phyloP scores from a whole-genome alignment of 2,888 invertebrate genomes.

The Synergus itoensis region DNA sequence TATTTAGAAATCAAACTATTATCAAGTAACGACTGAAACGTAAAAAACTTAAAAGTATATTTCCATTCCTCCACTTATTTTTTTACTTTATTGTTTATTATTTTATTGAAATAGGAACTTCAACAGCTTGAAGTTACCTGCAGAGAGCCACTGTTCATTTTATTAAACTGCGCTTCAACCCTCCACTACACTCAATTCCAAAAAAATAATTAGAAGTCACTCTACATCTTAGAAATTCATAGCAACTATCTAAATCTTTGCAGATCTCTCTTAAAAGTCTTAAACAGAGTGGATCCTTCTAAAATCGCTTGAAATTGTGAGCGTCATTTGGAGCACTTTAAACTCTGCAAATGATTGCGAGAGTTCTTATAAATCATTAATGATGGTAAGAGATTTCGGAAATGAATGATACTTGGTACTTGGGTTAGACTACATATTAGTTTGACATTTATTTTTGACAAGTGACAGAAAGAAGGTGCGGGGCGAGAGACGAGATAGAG shows the following conservation, averaged over 20 bases:
- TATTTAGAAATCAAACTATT: neutral
- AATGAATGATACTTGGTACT: neutral
- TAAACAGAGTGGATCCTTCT: neutral
- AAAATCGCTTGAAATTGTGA: neutral
- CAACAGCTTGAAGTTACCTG: neutral
- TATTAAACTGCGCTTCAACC: neutral
- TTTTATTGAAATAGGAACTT: neutral
- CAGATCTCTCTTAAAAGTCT: neutral
- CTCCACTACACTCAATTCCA: neutral
- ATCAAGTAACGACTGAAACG: neutral
- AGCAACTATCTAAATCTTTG: neutral
- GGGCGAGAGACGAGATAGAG: constrained; percentile 64
- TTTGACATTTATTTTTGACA: constrained; percentile 77
- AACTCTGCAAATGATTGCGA: neutral
- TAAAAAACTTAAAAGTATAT: neutral
- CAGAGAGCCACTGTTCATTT: neutral
- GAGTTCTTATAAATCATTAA: neutral
- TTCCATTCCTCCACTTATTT: neutral
- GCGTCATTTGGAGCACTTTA: neutral
- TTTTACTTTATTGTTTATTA: neutral
- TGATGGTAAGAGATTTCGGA: neutral
- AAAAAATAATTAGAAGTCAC: neutral
- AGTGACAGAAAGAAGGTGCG: constrained; percentile 72
- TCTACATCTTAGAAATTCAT: neutral
- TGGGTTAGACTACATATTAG: constrained; percentile 38